phyloP scores from a whole-genome alignment of 2,888 invertebrate species.

The Cetonia aurata region DNA sequence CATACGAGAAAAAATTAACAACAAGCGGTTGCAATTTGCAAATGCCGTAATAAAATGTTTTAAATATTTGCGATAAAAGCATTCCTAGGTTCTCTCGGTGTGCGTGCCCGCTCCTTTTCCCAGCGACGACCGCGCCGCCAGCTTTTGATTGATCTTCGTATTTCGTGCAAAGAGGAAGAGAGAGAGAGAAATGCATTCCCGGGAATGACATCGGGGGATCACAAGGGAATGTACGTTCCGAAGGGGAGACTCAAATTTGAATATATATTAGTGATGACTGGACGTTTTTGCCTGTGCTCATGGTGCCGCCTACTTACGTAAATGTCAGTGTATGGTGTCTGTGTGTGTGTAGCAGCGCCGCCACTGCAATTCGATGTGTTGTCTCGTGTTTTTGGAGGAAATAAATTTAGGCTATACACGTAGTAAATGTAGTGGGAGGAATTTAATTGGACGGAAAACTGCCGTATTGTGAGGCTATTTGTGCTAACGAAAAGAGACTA shows the following conservation, averaged over 20 bases:
- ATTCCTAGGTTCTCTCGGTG: constrained; percentile 44
- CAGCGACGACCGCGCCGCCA: constrained; percentile 27
- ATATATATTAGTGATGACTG: constrained; percentile 65
- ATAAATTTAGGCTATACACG: too few relatives aligned
- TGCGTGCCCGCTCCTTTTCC: constrained; percentile 47
- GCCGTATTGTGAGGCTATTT: too few relatives aligned
- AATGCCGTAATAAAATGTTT: constrained; percentile 45
- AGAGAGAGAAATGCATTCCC: constrained; percentile 57
- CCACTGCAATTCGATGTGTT: too few relatives aligned
- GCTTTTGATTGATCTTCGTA: constrained; percentile 62
- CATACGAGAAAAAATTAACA: constrained; percentile 24
- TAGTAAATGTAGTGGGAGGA: too few relatives aligned
- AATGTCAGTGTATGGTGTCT: background rate
- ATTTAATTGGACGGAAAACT: too few relatives aligned
- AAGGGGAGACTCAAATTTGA: constrained; percentile 62
- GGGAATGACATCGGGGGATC: constrained; percentile 44
- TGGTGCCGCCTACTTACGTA: constrained; percentile 26
- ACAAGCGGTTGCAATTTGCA: constrained; percentile 39
- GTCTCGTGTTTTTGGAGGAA: too few relatives aligned
- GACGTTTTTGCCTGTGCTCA: constrained; percentile 51
- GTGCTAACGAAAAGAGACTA: too few relatives aligned
- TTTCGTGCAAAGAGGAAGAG: constrained; percentile 58
- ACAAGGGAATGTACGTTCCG: constrained; percentile 49
- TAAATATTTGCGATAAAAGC: constrained; percentile 49
- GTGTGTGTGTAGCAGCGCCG: too few relatives aligned